phyloP scores from a whole-genome alignment of 1,140 invertebrate genomes.

The Ectropis grisescens region DNA sequence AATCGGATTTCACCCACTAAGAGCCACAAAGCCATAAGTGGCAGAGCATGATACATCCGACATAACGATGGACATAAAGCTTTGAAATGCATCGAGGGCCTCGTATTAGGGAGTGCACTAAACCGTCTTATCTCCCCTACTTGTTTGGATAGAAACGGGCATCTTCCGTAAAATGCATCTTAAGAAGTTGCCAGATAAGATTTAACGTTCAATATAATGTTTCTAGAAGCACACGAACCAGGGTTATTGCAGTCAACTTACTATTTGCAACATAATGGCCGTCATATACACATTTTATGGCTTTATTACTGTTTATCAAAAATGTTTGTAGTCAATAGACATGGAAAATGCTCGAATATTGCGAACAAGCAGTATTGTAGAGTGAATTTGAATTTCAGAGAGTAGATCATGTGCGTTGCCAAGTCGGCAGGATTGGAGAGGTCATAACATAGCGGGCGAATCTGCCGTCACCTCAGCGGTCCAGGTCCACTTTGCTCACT shows the following conservation, averaged over 20 bases:
- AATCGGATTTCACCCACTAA: no score
- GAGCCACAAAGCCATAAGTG: no score
- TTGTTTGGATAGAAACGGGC: slow-evolving; percentile 29
- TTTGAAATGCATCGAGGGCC: slow-evolving; percentile 16
- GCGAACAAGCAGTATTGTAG: no score
- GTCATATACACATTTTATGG: not conserved
- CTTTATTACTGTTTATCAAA: no score
- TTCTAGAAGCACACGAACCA: not conserved
- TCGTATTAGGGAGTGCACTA: slow-evolving; percentile 28
- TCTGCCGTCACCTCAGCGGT: slow-evolving; percentile 34
- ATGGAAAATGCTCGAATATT: no score
- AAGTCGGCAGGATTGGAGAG: slow-evolving; percentile 27
- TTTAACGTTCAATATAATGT: slow-evolving; percentile 31
- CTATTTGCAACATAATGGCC: slow-evolving; percentile 1
- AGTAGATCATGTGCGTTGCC: slow-evolving; percentile 18
- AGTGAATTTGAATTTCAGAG: no score
- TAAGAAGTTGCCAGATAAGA: slow-evolving; percentile 29
- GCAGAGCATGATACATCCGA: no score
- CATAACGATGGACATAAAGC: no score
- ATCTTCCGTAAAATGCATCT: slow-evolving; percentile 35
- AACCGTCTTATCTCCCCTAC: slow-evolving; percentile 38
- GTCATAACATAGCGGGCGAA: slow-evolving; percentile 27
- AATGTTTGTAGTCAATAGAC: no score
- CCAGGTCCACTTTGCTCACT: slow-evolving; percentile 51
- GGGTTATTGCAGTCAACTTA: slow-evolving; percentile 1